Percentiles rank a stretch among this genome's conserved stretches.
phyloP scores from a whole-genome alignment of 35 echinoderm and acorn worm genomes.

The Ophioderma brevispina region DNA sequence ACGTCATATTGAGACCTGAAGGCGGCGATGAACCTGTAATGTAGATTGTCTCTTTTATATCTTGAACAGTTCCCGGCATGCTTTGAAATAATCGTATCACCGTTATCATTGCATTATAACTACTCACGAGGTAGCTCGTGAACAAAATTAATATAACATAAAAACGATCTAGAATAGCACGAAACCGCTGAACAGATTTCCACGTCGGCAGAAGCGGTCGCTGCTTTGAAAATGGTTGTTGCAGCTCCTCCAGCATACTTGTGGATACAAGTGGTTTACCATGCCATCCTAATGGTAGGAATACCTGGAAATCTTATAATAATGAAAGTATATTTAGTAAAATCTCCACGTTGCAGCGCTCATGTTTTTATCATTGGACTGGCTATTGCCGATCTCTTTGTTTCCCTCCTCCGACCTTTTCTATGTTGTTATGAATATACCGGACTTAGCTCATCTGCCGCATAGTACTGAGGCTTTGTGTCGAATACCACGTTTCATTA shows the following conservation, averaged over 20 bases:
- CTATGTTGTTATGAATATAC: conserved; percentile 2
- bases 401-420: conserved; percentile 16
- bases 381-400: conserved; percentile 39
- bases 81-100: too few relatives aligned
- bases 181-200: too few relatives aligned
- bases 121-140: too few relatives aligned
- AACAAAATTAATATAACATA: too few relatives aligned
- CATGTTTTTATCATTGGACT: conserved; percentile 60
- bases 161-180: too few relatives aligned
- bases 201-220: too few relatives aligned
- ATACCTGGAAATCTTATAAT: neutral
- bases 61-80: too few relatives aligned
- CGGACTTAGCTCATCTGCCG: neutral
- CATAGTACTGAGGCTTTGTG: conserved; percentile 33
- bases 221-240: too few relatives aligned
- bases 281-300: neutral
- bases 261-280: neutral
- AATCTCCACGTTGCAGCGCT: conserved; percentile 11
- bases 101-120: too few relatives aligned
- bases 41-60: too few relatives aligned
- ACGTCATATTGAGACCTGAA: too few relatives aligned
- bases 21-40: too few relatives aligned
- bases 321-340: neutral
- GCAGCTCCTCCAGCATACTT: neutral
- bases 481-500: neutral